Conservation (phyloP, 2,888 invertebrate species). For the Nemoura dubitans region DNA sequence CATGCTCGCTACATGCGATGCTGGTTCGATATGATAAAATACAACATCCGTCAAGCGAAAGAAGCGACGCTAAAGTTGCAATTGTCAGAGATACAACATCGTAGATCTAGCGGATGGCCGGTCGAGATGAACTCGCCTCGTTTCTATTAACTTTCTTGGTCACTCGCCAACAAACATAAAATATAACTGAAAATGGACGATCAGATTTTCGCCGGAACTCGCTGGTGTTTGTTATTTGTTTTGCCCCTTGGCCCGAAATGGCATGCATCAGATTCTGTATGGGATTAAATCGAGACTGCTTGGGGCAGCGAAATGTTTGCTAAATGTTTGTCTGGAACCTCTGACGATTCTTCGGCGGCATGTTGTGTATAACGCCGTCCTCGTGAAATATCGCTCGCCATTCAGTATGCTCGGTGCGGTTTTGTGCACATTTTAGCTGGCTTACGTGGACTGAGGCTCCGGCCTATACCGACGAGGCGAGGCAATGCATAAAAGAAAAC, state of each 20-base stretch:
- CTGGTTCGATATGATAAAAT: neutral
- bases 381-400: conserved; percentile 39
- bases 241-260: neutral
- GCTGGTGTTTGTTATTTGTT: neutral
- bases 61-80: conserved; percentile 23
- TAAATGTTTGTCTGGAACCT: conserved; percentile 1
- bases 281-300: neutral
- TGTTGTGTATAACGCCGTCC: neutral
- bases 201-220: conserved; percentile 13
- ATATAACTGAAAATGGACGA: conserved; percentile 28
- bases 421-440: conserved; percentile 32
- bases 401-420: conserved; percentile 41
- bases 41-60: conserved; percentile 9
- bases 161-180: conserved; percentile 33
- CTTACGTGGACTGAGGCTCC: neutral
- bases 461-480: conserved; percentile 15
- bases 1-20: neutral
- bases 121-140: conserved; percentile 24
- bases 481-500: conserved; percentile 46
- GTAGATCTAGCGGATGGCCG: conserved; percentile 16
- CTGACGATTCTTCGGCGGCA: neutral
- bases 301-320: neutral
- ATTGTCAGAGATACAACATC: conserved; percentile 35
- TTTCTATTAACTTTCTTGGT: conserved; percentile 37
- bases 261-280: neutral